These are phyloP conservation scores for Tromatobia lineatoria DNA, from an alignment of 2,888 invertebrate species.

Conservation along the genomic window DNA sequence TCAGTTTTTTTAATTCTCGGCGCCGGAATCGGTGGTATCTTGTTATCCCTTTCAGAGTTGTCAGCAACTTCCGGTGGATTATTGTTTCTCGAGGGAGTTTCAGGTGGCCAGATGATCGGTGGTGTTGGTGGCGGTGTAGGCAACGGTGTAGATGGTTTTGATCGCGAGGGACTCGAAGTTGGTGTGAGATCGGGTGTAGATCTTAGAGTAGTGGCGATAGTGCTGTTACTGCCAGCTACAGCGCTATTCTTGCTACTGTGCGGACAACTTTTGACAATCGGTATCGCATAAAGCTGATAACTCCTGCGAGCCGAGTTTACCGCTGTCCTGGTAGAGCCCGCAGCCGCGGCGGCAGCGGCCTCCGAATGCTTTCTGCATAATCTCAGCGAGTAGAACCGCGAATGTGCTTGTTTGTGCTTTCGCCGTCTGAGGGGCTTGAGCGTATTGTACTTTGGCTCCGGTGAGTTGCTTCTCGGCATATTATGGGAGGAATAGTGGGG, in stretches of 20 bases:
- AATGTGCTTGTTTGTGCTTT: conserved; percentile 78
- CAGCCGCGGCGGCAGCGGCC: conserved; percentile 66
- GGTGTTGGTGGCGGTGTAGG: conserved; percentile 64
- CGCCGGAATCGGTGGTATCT: conserved; percentile 78
- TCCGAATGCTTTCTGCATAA: conserved; percentile 80
- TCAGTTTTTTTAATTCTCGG: conserved; percentile 80
- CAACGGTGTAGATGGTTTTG: conserved; percentile 60
- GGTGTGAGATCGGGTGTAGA: conserved; percentile 72
- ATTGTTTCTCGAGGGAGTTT: conserved; percentile 19
- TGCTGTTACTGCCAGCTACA: conserved; percentile 71
- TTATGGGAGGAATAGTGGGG: conserved; percentile 83
- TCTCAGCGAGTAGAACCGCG: conserved; percentile 79
- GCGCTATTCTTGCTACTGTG: conserved; percentile 75
- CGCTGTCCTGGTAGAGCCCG: conserved; percentile 11
- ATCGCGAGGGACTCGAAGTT: conserved; percentile 68
- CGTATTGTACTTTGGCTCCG: conserved; percentile 82
- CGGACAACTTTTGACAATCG: conserved; percentile 81
- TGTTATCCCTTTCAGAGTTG: conserved; percentile 19
- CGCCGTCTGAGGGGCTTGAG: conserved; percentile 81
- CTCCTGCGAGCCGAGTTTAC: conserved; percentile 67
- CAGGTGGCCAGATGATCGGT: conserved; percentile 38
- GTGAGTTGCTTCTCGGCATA: conserved; percentile 83
- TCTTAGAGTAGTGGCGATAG: conserved; percentile 75
- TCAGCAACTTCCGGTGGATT: background rate
- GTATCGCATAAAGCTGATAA: conserved; percentile 83